Evolutionary conservation across 2,888 invertebrate genomes (phyloP).

Genomic region (Leptinotarsa haldemani): DNA sequence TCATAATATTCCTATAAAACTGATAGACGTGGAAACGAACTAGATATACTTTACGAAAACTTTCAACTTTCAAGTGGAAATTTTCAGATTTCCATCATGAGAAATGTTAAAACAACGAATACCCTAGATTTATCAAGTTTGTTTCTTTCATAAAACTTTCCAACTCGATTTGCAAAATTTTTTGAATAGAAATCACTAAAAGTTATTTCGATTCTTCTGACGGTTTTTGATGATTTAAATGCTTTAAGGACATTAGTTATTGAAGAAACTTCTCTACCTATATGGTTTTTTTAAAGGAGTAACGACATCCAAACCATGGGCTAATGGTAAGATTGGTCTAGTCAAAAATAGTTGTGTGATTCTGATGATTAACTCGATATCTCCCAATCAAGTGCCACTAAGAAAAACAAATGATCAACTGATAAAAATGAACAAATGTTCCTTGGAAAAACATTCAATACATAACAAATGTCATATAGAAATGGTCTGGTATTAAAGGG

Average conservation of each 20-base stretch:
- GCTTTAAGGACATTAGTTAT: conserved; percentile 45
- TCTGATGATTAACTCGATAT: conserved; percentile 61
- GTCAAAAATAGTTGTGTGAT: conserved; percentile 57
- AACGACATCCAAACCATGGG: conserved; percentile 58
- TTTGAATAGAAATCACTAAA: not conserved
- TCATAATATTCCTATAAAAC: not conserved
- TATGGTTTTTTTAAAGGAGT: conserved; percentile 56
- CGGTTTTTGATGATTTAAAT: conserved; percentile 49
- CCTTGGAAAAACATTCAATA: conserved; percentile 67
- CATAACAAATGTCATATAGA: conserved; percentile 53
- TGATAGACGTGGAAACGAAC: not conserved
- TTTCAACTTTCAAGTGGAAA: conserved; percentile 7
- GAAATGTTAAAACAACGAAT: conserved; percentile 35
- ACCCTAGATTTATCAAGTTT: conserved; percentile 15
- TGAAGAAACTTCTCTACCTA: conserved; percentile 51
- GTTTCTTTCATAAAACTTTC: not conserved
- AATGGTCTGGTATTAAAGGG: conserved; percentile 66
- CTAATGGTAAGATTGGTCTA: conserved; percentile 61
- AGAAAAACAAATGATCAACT: conserved; percentile 45
- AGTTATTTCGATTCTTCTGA: conserved; percentile 1
- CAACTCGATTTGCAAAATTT: not conserved
- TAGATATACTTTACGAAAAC: not conserved
- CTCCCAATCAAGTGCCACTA: conserved; percentile 66
- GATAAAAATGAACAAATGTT: conserved; percentile 62
- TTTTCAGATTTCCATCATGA: conserved; percentile 23